These are phyloP conservation scores for Acrobasis consociella DNA, from an alignment of 2,888 invertebrate genomes.

Conservation along the genomic window DNA sequence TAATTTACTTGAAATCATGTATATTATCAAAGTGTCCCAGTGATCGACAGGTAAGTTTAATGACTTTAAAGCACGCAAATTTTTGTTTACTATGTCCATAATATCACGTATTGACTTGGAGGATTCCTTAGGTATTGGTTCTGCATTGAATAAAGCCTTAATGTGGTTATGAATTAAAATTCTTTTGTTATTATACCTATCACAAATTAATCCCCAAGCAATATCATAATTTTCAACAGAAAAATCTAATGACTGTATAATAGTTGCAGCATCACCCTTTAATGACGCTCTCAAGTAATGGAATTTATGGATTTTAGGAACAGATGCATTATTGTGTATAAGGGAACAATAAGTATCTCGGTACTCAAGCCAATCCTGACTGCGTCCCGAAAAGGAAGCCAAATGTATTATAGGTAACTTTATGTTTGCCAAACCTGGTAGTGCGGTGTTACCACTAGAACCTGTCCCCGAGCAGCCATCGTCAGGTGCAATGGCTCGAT, in stretches of 20 bases:
- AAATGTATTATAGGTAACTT: conserved; percentile 30
- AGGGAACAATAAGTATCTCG: background rate
- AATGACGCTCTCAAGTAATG: background rate
- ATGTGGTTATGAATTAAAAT: background rate
- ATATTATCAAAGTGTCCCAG: no score
- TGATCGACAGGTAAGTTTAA: conserved; percentile 27
- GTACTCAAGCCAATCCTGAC: background rate
- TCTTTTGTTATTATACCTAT: background rate
- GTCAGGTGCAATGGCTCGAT: background rate
- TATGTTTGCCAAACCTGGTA: conserved; percentile 28
- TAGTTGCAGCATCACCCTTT: background rate
- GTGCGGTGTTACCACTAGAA: background rate
- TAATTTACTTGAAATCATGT: no score
- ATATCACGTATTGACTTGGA: conserved; percentile 24
- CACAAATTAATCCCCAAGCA: no score
- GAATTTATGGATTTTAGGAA: background rate
- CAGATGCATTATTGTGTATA: background rate
- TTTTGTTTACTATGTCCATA: conserved; percentile 31
- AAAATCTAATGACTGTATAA: background rate
- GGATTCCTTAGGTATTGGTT: background rate
- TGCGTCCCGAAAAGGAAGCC: conserved; percentile 16
- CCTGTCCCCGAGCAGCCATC: background rate
- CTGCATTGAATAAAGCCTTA: background rate
- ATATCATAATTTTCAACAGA: background rate
- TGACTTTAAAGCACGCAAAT: conserved; percentile 30